These are phyloP conservation scores for Crotophaga sulcirostris DNA, from an alignment of 2,113 vertebrate species.

Conservation along the genomic window DNA sequence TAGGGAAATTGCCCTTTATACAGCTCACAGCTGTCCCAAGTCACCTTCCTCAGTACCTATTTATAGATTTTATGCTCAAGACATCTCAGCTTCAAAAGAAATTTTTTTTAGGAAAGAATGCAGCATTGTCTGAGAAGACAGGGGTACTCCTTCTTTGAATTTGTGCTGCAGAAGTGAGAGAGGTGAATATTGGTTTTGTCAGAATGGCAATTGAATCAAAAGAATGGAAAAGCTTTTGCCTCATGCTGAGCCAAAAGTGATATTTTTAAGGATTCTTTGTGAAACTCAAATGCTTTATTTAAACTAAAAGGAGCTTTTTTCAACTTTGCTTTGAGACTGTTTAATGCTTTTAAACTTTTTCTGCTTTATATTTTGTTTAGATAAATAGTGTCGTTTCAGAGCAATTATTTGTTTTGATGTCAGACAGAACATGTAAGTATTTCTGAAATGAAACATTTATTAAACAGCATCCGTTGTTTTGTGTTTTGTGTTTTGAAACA, in stretches of 20 bases:
- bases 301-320: background rate
- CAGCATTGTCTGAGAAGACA: background rate
- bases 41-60: conserved; percentile 22
- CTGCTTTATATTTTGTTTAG: background rate
- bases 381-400: background rate
- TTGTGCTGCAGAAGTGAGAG: background rate
- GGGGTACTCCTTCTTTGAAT: conserved; percentile 8
- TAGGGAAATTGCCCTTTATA: background rate
- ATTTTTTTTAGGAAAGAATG: background rate
- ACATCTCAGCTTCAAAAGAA: background rate
- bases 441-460: conserved; percentile 32
- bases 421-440: background rate
- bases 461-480: background rate
- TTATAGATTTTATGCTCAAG: background rate
- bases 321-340: background rate
- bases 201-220: background rate
- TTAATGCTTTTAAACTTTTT: conserved; percentile 17
- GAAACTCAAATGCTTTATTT: background rate
- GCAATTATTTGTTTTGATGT: conserved; percentile 6
- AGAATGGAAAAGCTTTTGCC: background rate
- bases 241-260: background rate
- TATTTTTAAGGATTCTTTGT: background rate
- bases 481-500: too few species aligned
- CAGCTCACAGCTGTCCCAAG: conserved; percentile 5
- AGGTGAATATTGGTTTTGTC: conserved; percentile 1